Evolutionary conservation across 2,113 vertebrate genomes (phyloP).

Genomic region (Enhydra lutris): DNA sequence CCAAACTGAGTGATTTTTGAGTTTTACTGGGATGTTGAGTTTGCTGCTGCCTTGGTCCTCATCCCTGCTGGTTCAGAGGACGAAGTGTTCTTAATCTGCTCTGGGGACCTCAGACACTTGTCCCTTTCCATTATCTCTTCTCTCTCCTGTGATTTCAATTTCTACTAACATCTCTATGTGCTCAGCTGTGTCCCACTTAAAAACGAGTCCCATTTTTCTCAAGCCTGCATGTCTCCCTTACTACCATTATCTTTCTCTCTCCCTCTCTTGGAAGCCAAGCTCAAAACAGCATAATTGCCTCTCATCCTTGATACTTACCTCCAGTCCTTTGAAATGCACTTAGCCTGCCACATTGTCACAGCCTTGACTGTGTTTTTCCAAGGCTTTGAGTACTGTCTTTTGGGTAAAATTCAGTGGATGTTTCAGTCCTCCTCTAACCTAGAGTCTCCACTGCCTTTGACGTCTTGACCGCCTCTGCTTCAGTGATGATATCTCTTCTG

Average conservation of each 20-base stretch:
- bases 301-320: not conserved
- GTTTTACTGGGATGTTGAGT: not conserved
- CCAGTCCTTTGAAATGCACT: too few relatives aligned
- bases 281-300: not conserved
- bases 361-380: not conserved
- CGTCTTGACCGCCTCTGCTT: not conserved
- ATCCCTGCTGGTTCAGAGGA: not conserved
- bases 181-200: not conserved
- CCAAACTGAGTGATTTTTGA: not conserved
- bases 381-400: not conserved
- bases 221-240: not conserved
- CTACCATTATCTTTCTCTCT: not conserved
- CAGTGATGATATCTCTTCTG: not conserved
- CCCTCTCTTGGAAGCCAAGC: not conserved
- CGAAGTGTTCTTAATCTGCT: not conserved
- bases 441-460: not conserved
- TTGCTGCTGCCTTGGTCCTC: not conserved
- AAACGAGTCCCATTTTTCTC: not conserved
- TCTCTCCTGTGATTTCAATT: not conserved
- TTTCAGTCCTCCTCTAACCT: not conserved
- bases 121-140: not conserved
- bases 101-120: not conserved
- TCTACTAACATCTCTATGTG: fast-evolving
- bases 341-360: not conserved
- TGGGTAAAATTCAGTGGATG: not conserved